Base-by-base conservation (phyloP, 2,888 invertebrate species). In the Melikaiella ostensackeni region DNA sequence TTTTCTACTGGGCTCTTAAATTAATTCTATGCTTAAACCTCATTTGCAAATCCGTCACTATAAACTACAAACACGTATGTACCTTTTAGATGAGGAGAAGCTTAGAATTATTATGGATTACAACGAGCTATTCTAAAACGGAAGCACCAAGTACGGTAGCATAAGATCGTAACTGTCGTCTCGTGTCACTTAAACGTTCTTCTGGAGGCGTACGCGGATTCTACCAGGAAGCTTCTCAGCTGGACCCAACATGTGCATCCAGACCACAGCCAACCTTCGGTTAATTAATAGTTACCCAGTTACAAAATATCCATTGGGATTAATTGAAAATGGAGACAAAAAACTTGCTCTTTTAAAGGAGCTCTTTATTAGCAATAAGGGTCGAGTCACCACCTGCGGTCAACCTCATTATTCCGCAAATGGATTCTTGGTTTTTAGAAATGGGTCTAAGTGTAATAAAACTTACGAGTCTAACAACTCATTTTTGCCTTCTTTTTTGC, bases 351-450 rank as follows among this genome's bases (percentile, higher is more conserved):
- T 50, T 50, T 21, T 50, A 9, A 50, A 50, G 19, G n/a, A 50
- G n/a, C n/a, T 50, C 50, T 50, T 50, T 50, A 50, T 50, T 50
- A 50, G 50, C n/a, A 21, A 50, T 50, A 50, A 50, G 50, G n/a
- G 50, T 50, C 50, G 50, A 50, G 50, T 8, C 19, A 21, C 50
- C 50, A 50, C 50, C 50, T 50, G 50, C 50, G 50, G 50, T 50
- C n/a, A 50, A 50, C 50, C n/a, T n/a, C 21, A 50, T 50, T 21
- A 50, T 50, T 50, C 50, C 50, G 50, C 50, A 50, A 50, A 50
- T 50, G 50, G 50, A 50, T n/a, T 50, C 50, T 50, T 50, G 19
- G n/a, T n/a, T 50, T 50, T n/a, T 50, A 2, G 9, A 50, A 50
- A 21, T 50, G n/a, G n/a, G 1, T 3, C 5, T n/a, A 9, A 50